Percentiles rank a stretch among this genome's conserved stretches.
Conservation (phyloP, 2,113 vertebrate species). For the Tichodroma muraria region DNA sequence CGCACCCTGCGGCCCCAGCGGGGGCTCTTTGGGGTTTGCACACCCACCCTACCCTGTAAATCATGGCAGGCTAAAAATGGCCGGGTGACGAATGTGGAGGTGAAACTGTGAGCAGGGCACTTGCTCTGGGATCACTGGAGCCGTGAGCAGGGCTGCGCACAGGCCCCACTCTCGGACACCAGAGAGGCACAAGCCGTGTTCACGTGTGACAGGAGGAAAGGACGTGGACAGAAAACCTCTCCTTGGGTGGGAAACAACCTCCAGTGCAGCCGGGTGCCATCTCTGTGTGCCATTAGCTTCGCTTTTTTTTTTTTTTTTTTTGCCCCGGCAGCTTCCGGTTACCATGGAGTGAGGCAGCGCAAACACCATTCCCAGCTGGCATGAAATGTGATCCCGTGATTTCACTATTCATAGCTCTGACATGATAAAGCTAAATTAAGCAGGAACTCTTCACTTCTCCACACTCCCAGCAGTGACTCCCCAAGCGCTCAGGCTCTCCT, state of each 20-base stretch:
- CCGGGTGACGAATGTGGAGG: background rate
- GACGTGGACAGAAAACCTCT: background rate
- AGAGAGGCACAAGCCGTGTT: background rate
- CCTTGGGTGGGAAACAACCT: background rate
- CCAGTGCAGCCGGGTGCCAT: background rate
- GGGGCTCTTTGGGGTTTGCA: background rate
- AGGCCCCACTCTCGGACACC: accelerated
- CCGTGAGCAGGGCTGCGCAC: background rate
- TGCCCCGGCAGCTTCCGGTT: constrained; percentile 14
- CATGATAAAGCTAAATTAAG: constrained; percentile 38
- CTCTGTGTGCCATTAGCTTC: background rate
- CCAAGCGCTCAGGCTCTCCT: background rate
- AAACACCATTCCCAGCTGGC: constrained; percentile 48
- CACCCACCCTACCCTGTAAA: background rate
- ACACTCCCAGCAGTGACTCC: background rate
- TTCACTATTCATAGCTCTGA: constrained; percentile 48
- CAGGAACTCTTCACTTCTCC: background rate
- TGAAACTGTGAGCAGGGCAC: background rate
- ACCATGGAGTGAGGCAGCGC: constrained; percentile 3
- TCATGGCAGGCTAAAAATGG: constrained; percentile 9
- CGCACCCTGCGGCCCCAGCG: accelerated
- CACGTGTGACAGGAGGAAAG: accelerated
- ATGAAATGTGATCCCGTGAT: constrained; percentile 9
- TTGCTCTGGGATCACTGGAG: background rate
- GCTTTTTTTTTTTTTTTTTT: background rate